phyloP scores from a whole-genome alignment of 2,113 vertebrate genomes.

The Coreoperca whiteheadi region DNA sequence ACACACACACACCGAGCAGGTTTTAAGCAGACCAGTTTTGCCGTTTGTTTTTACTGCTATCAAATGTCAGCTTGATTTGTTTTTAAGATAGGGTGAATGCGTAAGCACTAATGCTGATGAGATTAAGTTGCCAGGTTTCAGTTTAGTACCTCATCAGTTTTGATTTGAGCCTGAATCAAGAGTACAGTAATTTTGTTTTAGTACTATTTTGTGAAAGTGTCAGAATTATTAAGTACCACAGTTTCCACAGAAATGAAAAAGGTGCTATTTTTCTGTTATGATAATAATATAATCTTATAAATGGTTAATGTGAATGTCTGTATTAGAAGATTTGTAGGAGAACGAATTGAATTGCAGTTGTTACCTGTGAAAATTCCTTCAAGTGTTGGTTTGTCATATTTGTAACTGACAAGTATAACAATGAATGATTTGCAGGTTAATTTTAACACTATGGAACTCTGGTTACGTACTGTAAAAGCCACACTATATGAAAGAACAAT shows the following conservation, averaged over 20 bases:
- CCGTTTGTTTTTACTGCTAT: conserved; percentile 25
- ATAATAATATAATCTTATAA: not conserved
- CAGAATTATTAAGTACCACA: not conserved
- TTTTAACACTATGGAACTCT: not conserved
- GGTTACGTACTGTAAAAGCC: conserved; percentile 3
- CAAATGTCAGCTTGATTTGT: conserved; percentile 32
- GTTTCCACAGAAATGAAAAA: not conserved
- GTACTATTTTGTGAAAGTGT: not conserved
- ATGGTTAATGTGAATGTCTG: not conserved
- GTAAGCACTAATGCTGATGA: conserved; percentile 7
- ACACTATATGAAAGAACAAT: conserved; percentile 20
- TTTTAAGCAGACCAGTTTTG: conserved; percentile 4
- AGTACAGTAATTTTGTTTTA: not conserved
- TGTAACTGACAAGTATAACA: not conserved
- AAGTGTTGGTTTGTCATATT: conserved; percentile 1
- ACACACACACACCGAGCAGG: not conserved
- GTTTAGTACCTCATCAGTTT: conserved; percentile 20
- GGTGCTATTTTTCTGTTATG: conserved; percentile 18
- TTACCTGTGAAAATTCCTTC: not conserved
- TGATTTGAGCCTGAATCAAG: not conserved
- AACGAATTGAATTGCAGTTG: not conserved
- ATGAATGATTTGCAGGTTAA: not conserved
- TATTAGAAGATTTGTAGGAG: not conserved
- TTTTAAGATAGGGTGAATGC: not conserved
- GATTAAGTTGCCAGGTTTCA: conserved; percentile 1